Evolutionary conservation across 2,797 vertebrate genomes (phyloP).

Genomic region (Pseudomugil gertrudae): DNA sequence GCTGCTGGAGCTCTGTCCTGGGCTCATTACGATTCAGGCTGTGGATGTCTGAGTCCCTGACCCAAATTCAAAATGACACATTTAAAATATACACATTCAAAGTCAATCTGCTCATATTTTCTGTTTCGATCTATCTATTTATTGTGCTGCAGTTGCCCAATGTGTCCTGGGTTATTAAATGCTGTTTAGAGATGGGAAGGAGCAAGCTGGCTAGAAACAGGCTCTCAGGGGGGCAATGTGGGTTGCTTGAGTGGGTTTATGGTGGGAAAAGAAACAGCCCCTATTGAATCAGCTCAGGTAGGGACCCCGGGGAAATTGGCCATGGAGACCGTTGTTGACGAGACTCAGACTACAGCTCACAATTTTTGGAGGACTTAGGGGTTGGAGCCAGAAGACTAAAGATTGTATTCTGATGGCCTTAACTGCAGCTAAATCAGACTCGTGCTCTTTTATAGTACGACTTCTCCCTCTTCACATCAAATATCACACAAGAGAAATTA

Average conservation of each 20-base stretch:
- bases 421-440: conserved; percentile 13
- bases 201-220: conserved; percentile 40
- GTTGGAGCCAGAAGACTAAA: conserved; percentile 16
- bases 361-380: conserved; percentile 42
- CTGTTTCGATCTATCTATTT: conserved; percentile 8
- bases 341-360: conserved; percentile 33
- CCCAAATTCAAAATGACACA: conserved; percentile 71
- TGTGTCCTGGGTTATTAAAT: conserved; percentile 30
- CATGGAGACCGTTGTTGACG: conserved; percentile 55
- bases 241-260: conserved; percentile 36
- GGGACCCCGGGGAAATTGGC: conserved; percentile 47
- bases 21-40: conserved; percentile 65
- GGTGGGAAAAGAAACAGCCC: conserved; percentile 47
- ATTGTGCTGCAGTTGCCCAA: conserved; percentile 8
- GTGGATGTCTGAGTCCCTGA: conserved; percentile 59
- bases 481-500: conserved; percentile 1
- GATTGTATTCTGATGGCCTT: conserved; percentile 34
- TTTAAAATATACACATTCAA: conserved; percentile 60
- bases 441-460: conserved; percentile 9
- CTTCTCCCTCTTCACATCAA: conserved; percentile 9
- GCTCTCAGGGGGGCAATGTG: conserved; percentile 33
- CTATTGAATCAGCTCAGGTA: conserved; percentile 60
- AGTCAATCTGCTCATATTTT: conserved; percentile 57
- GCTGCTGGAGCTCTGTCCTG: conserved; percentile 45
- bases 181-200: conserved; percentile 18